Evolutionary conservation across 2,888 invertebrate genomes (phyloP).

Genomic region (Schizaphis graminum): DNA sequence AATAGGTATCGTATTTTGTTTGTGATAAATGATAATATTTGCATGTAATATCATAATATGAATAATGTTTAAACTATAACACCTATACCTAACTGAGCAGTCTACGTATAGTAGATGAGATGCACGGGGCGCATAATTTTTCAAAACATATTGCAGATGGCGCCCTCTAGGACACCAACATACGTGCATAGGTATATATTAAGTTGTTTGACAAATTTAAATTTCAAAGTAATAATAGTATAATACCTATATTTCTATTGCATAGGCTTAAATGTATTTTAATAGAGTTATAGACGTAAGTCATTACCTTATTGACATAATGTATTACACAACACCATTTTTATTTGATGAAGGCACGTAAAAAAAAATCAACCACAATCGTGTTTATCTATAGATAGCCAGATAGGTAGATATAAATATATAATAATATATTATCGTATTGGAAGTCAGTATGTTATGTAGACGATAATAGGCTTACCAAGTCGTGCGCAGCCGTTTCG

Average conservation of each 20-base stretch:
- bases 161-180: conserved; percentile 18
- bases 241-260: neutral
- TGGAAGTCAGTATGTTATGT: neutral
- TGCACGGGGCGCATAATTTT: neutral
- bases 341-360: neutral
- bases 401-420: too few relatives aligned
- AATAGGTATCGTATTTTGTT: neutral
- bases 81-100: too few relatives aligned
- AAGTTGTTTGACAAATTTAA: neutral
- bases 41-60: too few relatives aligned
- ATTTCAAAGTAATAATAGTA: neutral
- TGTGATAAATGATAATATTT: neutral
- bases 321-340: neutral
- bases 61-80: too few relatives aligned
- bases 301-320: neutral
- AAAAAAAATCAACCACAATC: neutral
- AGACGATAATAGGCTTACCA: conserved; percentile 18
- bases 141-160: neutral
- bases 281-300: neutral
- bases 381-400: neutral
- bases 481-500: conserved; percentile 48
- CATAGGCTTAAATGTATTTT: neutral
- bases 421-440: neutral
- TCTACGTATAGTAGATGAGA: neutral
- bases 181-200: neutral